Evolutionary conservation across 2,888 invertebrate genomes (phyloP), one percentile per base, ranked within the genome.

Genomic region (Latrodectus hesperus): DNA sequence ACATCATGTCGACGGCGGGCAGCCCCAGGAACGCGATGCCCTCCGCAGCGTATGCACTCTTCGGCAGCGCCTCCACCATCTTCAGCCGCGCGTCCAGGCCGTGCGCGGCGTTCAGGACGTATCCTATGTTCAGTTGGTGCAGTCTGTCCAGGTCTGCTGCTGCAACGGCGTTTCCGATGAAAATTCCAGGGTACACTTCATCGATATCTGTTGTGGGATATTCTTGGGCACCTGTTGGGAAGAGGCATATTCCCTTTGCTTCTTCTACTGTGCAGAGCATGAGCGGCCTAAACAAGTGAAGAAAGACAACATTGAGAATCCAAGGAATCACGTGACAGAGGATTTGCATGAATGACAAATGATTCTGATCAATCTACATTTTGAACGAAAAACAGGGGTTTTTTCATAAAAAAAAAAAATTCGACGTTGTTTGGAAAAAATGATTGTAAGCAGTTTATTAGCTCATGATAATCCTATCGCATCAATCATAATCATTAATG

Each of bases 131-230:
- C 11, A 9, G 22, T 4, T 64, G 16, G 9, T 17, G 26, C 1
- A 88, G 83, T 10, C 53, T 16, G 49, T 52, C 38, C 6, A 88
- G 1, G 26, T 88, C 26, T 9, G 78, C n/a, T 12, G 83, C 88
- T 4, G 79, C 76, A 6, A 22, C 70, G 3, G 65, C 78, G 26
- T 88, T 81, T 10, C 88, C 84, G 1, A 88, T 49, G 65, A 65
- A 74, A 9, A 88, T 83, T 16, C 83, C 83, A 1, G 88, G 84
- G 22, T 65, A 88, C 16, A 88, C 88, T 52, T 88, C 88, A 49
- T 88, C 83, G 51, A 55, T 51, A 55, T 83, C 79, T 52, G 78
- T 55, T 2, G 72, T 71, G 4, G 88, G 88, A n/a, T 65, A 79
- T 70, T 75, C 83, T 71, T 79, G 83, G 10, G 68, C 26, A 4